These are phyloP conservation scores for Spodoptera exigua DNA, from an alignment of 2,888 invertebrate genomes.

Conservation along the genomic window DNA sequence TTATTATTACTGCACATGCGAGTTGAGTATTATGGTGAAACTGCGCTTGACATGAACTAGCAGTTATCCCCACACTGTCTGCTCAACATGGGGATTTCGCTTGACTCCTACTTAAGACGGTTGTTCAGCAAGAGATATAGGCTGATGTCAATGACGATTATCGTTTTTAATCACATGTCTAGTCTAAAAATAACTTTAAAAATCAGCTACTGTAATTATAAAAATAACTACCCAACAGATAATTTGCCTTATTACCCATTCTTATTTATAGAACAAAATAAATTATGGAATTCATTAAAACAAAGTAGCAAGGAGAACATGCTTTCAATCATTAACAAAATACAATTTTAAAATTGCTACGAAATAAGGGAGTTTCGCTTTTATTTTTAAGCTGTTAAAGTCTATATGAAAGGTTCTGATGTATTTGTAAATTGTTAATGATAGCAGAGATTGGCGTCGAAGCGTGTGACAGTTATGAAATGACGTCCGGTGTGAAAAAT, in stretches of 20 bases:
- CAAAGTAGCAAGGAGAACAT: slow-evolving; percentile 43
- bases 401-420: slow-evolving; percentile 7
- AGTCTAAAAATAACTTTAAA: too few species aligned
- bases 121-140: too few species aligned
- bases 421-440: slow-evolving; percentile 58
- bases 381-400: neutral
- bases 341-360: slow-evolving; percentile 11
- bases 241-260: slow-evolving; percentile 22
- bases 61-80: too few species aligned
- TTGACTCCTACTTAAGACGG: too few species aligned
- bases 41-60: too few species aligned
- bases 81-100: too few species aligned
- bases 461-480: slow-evolving; percentile 74
- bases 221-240: slow-evolving; percentile 15
- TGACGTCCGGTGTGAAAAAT: slow-evolving; percentile 71
- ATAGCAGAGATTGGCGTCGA: slow-evolving; percentile 64
- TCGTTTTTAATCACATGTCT: too few species aligned
- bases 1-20: too few species aligned
- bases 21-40: too few species aligned
- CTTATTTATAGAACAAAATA: slow-evolving; percentile 30
- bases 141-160: too few species aligned
- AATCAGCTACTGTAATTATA: slow-evolving; percentile 13
- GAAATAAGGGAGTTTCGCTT: slow-evolving; percentile 6
- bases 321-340: slow-evolving; percentile 50
- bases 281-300: slow-evolving; percentile 56